phyloP scores from a whole-genome alignment of 2,888 invertebrate species.

The Trissolcus brochymenae region DNA sequence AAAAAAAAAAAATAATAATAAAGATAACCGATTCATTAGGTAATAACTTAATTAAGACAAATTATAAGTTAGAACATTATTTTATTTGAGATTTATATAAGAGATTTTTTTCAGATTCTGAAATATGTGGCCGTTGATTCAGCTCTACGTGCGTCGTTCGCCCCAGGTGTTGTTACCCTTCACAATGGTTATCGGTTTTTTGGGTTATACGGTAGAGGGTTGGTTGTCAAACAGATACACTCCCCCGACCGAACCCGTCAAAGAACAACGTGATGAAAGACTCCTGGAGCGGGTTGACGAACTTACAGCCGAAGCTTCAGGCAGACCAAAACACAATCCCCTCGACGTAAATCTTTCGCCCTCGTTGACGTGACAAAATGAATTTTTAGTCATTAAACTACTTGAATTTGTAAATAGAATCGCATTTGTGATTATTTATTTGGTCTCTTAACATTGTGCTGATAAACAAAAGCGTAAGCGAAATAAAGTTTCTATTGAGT shows the following conservation, averaged over 20 bases:
- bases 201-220: conserved; percentile 92
- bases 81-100: no score
- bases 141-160: conserved; percentile 77
- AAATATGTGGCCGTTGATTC: conserved; percentile 42
- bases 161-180: conserved; percentile 80
- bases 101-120: not conserved
- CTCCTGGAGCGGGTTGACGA: conserved; percentile 65
- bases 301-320: conserved; percentile 10
- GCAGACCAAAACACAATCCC: conserved; percentile 67
- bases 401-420: conserved; percentile 24
- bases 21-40: no score
- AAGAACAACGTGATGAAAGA: conserved; percentile 71
- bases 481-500: no score
- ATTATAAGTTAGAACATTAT: no score
- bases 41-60: no score
- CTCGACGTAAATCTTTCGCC: conserved; percentile 74
- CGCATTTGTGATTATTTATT: conserved; percentile 5
- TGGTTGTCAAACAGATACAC: conserved; percentile 85
- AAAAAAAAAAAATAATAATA: no score
- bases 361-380: conserved; percentile 61
- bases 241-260: conserved; percentile 76
- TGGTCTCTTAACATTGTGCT: not conserved
- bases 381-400: not conserved
- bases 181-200: conserved; percentile 87
- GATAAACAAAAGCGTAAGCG: no score